phyloP scores from a whole-genome alignment of 2,888 invertebrate species.

The Nezara viridula region DNA sequence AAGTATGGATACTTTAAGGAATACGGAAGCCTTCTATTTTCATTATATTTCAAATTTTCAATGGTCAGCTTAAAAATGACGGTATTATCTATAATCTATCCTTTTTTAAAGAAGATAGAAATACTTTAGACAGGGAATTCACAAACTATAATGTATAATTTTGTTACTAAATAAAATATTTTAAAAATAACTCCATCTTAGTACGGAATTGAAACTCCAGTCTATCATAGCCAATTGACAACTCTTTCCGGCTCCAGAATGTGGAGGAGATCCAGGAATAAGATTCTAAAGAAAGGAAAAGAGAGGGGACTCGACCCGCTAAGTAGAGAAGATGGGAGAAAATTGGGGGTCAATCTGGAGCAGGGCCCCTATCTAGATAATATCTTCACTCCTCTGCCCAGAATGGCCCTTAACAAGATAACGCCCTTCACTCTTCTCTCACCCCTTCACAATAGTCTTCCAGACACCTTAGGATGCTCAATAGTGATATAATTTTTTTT shows the following conservation, averaged over 20 bases:
- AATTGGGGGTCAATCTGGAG: constrained; percentile 58
- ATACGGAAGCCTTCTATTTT: too few species aligned
- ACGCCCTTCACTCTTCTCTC: constrained; percentile 35
- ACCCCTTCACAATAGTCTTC: background rate
- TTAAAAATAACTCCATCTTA: too few species aligned
- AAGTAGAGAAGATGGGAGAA: constrained; percentile 25
- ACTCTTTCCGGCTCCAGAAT: background rate
- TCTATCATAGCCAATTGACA: background rate
- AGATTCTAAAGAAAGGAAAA: background rate
- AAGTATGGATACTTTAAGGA: too few species aligned
- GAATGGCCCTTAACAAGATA: constrained; percentile 59
- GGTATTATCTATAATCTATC: too few species aligned
- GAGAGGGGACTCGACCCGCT: background rate
- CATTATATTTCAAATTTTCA: too few species aligned
- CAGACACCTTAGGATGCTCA: background rate
- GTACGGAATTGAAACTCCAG: background rate
- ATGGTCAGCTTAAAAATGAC: too few species aligned
- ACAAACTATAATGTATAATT: too few species aligned
- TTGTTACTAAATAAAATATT: too few species aligned
- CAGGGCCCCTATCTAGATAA: constrained; percentile 56
- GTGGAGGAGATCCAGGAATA: background rate
- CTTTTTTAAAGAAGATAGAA: too few species aligned
- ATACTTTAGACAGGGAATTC: too few species aligned
- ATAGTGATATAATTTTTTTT: background rate
- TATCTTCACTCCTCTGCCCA: background rate